These are phyloP conservation scores for Crotalus tigris DNA, from an alignment of 2,113 vertebrate species.

Conservation along the genomic window DNA sequence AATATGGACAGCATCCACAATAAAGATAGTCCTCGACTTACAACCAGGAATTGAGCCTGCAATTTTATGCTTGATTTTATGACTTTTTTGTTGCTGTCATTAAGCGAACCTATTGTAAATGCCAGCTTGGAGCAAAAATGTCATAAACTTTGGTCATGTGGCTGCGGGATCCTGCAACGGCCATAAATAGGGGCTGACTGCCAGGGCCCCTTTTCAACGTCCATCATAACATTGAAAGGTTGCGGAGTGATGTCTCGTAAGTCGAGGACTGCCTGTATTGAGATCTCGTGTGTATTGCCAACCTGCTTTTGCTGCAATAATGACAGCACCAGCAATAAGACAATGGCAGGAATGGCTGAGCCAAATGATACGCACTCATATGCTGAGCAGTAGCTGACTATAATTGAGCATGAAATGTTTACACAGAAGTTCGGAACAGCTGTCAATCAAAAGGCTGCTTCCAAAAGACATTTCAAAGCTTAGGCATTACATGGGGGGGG, in stretches of 20 bases:
- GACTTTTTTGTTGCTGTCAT: not conserved
- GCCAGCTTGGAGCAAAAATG: not conserved
- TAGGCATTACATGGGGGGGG: not conserved
- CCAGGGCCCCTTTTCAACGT: too few relatives aligned
- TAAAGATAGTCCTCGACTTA: not conserved
- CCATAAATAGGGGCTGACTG: too few relatives aligned
- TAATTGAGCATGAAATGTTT: not conserved
- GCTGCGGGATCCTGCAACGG: not conserved
- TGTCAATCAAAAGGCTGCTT: not conserved
- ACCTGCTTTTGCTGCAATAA: not conserved
- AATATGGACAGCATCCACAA: not conserved
- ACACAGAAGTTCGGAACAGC: not conserved
- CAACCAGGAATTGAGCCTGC: not conserved
- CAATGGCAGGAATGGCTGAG: not conserved
- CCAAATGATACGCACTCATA: not conserved
- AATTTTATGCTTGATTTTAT: not conserved
- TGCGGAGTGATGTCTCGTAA: not conserved
- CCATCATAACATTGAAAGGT: too few relatives aligned
- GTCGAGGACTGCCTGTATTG: not conserved
- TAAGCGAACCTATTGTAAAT: not conserved
- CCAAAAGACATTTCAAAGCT: constrained; percentile 22
- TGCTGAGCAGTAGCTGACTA: not conserved
- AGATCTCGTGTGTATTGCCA: not conserved
- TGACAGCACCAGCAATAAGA: not conserved
- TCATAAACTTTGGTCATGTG: not conserved